These are phyloP conservation scores for Dendronephthya gigantea DNA, from an alignment of 64 coral and sea anemone species.

Conservation along the genomic window DNA sequence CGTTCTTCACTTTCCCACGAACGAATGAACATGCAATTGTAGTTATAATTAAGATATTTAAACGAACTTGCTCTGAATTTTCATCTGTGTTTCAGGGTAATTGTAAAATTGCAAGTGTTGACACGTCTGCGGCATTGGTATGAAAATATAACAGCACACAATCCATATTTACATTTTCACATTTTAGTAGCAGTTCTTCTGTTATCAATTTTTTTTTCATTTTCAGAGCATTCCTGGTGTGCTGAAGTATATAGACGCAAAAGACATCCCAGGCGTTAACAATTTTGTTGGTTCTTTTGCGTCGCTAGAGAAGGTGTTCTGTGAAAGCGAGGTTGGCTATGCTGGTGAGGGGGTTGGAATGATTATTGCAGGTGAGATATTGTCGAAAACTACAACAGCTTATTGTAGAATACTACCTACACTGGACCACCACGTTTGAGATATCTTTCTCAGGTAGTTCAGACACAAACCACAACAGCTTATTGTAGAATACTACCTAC, in stretches of 20 bases:
- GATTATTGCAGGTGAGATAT: conserved; percentile 56
- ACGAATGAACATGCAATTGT: too few relatives aligned
- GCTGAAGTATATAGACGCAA: conserved; percentile 30
- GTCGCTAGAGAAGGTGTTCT: conserved; percentile 27
- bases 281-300: neutral
- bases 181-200: too few relatives aligned
- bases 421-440: too few relatives aligned
- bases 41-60: too few relatives aligned
- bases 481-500: too few relatives aligned
- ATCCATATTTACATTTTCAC: too few relatives aligned
- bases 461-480: too few relatives aligned
- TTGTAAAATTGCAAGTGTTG: neutral
- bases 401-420: too few relatives aligned
- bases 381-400: neutral
- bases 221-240: conserved; percentile 52
- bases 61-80: too few relatives aligned
- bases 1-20: too few relatives aligned
- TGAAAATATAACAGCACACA: neutral
- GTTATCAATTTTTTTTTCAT: neutral
- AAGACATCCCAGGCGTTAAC: conserved; percentile 37
- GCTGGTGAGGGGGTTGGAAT: conserved; percentile 62
- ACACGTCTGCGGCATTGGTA: neutral
- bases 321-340: conserved; percentile 42
- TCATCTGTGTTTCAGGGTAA: neutral
- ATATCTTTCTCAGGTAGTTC: too few relatives aligned